These are phyloP conservation scores for Prionailurus viverrinus DNA, from an alignment of 2,113 vertebrate genomes.

Conservation along the genomic window DNA sequence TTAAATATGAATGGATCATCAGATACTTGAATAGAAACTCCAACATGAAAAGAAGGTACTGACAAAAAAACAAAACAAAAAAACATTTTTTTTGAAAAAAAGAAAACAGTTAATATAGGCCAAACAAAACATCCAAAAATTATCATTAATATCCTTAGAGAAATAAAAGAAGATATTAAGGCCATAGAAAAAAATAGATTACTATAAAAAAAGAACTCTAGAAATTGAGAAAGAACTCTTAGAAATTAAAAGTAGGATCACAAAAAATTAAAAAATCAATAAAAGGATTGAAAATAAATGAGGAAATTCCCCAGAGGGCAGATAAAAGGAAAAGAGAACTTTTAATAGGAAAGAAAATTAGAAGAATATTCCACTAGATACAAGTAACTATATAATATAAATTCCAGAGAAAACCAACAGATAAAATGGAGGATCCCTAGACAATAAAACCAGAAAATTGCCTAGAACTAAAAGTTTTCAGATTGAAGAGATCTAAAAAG, in stretches of 20 bases:
- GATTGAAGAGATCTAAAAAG: background rate
- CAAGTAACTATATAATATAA: background rate
- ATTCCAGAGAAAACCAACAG: background rate
- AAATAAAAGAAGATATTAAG: slow-evolving; percentile 37
- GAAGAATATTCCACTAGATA: background rate
- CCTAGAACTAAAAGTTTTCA: slow-evolving; percentile 19
- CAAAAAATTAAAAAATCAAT: background rate
- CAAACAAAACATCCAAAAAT: background rate
- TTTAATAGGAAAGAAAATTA: background rate
- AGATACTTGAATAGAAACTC: background rate
- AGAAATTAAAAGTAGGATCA: background rate
- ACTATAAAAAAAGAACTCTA: background rate
- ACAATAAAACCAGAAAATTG: background rate
- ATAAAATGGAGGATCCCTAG: background rate
- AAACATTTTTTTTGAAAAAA: background rate
- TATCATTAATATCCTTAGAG: background rate
- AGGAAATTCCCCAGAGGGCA: background rate
- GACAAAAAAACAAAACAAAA: background rate
- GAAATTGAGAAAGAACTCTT: background rate
- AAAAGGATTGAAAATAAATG: background rate
- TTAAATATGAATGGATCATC: background rate
- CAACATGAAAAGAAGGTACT: background rate
- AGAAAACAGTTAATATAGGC: background rate
- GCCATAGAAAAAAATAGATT: background rate
- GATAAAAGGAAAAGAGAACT: background rate